Conservation (phyloP, 2,113 vertebrate genomes). For the Vidua macroura region DNA sequence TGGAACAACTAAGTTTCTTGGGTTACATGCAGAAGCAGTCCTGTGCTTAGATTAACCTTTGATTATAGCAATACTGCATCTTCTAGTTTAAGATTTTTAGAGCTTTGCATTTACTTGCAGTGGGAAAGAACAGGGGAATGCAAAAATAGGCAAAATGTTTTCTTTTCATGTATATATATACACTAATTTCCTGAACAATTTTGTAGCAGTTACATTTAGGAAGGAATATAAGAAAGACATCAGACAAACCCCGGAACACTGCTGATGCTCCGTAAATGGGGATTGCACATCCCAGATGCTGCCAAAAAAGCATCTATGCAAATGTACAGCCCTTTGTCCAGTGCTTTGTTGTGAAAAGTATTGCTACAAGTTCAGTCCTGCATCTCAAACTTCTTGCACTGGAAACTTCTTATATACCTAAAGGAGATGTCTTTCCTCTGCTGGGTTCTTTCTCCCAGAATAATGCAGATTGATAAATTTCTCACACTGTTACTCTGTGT, state of each 20-base stretch:
- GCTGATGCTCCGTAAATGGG: neutral
- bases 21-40: neutral
- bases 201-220: neutral
- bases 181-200: neutral
- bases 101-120: constrained; percentile 10
- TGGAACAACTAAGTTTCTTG: neutral
- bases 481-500: neutral
- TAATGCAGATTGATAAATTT: neutral
- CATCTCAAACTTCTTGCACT: neutral
- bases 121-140: neutral
- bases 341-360: neutral
- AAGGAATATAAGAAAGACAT: neutral
- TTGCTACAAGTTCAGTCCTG: neutral
- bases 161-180: neutral
- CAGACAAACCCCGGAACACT: neutral
- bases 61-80: neutral
- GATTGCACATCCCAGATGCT: neutral
- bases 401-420: neutral
- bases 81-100: neutral
- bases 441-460: neutral
- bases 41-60: neutral
- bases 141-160: neutral
- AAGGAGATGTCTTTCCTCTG: neutral
- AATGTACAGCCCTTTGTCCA: neutral
- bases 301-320: constrained; percentile 39